Evolutionary conservation across 2,797 vertebrate species (phyloP), one percentile per base, ranked within the genome.

Genomic region (Ara ararauna): DNA sequence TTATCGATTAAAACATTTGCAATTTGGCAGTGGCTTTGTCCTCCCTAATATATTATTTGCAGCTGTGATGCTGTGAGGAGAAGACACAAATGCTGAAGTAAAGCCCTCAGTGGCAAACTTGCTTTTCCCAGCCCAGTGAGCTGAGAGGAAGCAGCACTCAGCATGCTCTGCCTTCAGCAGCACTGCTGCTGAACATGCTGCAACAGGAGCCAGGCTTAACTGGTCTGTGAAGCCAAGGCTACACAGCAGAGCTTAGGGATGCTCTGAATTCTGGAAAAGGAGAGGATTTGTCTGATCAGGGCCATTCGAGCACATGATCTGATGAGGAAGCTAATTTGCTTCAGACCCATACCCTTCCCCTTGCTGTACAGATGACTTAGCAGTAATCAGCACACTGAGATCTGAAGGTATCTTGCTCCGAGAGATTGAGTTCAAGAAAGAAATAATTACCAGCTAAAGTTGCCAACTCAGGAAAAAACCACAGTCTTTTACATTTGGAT

Each of bases 151-250:
- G 68, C 72, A 56, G 85, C 0, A 1, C 74, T 64, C 19, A 60
- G 72, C 67, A 60, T 47, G 4, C 38, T 1, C 20, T 50, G 64
- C 72, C 58, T n/a, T 36, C 6, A 27, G 58, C 40, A 58, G 56
- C 58, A 60, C 15, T 60, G 22, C 56, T 36, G 56, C 56, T 60
- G 22, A 36, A 36, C 5, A 1, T 13, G 67, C 42, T 81, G 42
- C 66, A 89, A 47, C 56, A 36, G 5, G 3, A 92, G 73, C 85
- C 62, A 62, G 89, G 85, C 72, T 96, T 77, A 83, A 40, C 48
- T 38, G 60, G 40, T 68, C 78, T 97, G 79, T 91, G 93, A 91
- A 93, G 79, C 66, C 66, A 85, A 58, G 56, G 53, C 84, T 83
- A 17, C 5, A 2, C 40, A 89, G 80, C 64, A 80, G 36, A 74